Evolutionary conservation across 2,113 vertebrate genomes (phyloP), one percentile per base, ranked within the genome.

Genomic region (Heterotis niloticus): DNA sequence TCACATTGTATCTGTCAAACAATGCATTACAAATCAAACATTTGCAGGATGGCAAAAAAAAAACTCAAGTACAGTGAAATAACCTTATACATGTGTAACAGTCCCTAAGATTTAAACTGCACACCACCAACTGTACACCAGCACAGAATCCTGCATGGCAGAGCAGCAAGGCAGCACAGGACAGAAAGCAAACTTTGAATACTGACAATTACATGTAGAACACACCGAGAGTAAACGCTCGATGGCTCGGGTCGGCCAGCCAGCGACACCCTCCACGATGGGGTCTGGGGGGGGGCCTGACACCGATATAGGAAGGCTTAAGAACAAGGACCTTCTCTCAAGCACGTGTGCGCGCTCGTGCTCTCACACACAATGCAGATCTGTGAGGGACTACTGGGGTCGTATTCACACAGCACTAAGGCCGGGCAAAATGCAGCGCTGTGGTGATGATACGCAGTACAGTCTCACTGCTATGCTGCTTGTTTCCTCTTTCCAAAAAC

Each of bases 301-400:
- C 7, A 7, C 80, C 85, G 87, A 88, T 83, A 82, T 81, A 5
- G 5, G 34, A 79, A 80, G n/a, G 78, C 85, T 18, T 18, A 44
- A 34, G n/a, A 24, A 44, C n/a, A 44, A 56, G 51, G 1, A 29
- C n/a, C n/a, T 20, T 14, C 70, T 54, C 20, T 44, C 34, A 44
- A 44, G 44, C 24, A 44, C 70, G 11, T 2, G 16, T 10, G 51
- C 5, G 9, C 68, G 5, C 67, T 51, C 68, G 20, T 17, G 18
- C 68, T 72, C 69, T 20, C 68, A 75, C 82, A 80, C 28, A 80
- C 85, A 82, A 82, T 83, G 76, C 59, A 81, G 86, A 84, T 82
- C 85, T 85, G 81, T 57, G 26, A 44, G 66, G 85, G 89, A 89
- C 89, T 90, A 91, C 78, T 75, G n/a, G 0, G 84, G 85, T 82